These are phyloP conservation scores for Bostrychus sinensis DNA, from an alignment of 2,113 vertebrate genomes.

Conservation along the genomic window DNA sequence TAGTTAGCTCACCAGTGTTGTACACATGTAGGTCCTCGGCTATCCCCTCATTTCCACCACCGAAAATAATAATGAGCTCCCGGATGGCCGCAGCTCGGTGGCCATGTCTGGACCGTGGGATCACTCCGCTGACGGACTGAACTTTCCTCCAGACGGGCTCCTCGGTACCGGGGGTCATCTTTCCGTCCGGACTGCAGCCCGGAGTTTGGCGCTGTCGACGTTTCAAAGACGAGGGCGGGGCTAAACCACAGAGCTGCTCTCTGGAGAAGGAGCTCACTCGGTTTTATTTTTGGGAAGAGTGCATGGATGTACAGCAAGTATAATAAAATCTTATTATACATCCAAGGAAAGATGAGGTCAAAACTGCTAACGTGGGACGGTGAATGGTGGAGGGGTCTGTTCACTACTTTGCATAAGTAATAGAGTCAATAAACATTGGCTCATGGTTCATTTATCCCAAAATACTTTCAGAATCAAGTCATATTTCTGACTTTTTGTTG, in stretches of 20 bases:
- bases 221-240: conserved; percentile 54
- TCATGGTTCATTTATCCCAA: too few species aligned
- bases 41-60: conserved; percentile 95
- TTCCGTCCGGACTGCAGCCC: conserved; percentile 5
- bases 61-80: conserved; percentile 92
- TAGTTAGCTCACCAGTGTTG: conserved; percentile 86
- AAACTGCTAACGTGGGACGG: too few species aligned
- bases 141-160: conserved; percentile 88
- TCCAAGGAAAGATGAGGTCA: too few species aligned
- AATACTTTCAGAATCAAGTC: too few species aligned
- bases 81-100: conserved; percentile 91
- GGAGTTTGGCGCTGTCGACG: conserved; percentile 69
- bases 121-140: conserved; percentile 86
- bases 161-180: conserved; percentile 73
- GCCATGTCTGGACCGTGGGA: conserved; percentile 92
- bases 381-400: too few species aligned
- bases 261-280: conserved; percentile 21
- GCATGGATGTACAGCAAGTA: too few species aligned
- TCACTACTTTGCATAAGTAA: too few species aligned
- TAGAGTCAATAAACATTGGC: too few species aligned
- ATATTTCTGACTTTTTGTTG: too few species aligned
- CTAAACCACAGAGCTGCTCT: background rate
- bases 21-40: conserved; percentile 94
- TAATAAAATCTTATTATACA: too few species aligned
- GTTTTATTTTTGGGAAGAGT: background rate